phyloP scores from a whole-genome alignment of 2,888 invertebrate species.

The Cephalotes varians region DNA sequence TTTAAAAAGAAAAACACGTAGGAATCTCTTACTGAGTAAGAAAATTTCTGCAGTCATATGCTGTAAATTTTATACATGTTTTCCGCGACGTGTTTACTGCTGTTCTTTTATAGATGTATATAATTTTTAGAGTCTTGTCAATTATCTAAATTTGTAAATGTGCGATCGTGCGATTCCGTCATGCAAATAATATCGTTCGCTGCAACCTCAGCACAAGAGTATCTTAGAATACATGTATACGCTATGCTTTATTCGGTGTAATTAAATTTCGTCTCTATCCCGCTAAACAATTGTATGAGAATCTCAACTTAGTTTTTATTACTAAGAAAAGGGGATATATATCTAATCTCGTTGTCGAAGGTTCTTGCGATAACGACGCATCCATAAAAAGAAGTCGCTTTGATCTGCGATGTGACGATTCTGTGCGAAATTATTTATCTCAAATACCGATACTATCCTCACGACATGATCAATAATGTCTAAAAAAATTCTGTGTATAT shows the following conservation, averaged over 20 bases:
- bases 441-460: constrained; percentile 55
- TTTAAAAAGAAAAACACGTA: not conserved
- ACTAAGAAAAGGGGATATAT: constrained; percentile 61
- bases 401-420: constrained; percentile 50
- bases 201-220: constrained; percentile 67
- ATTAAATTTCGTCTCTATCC: constrained; percentile 64
- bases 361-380: constrained; percentile 67
- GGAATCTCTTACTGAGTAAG: not conserved
- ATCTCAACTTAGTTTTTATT: constrained; percentile 65
- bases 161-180: constrained; percentile 50
- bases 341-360: constrained; percentile 74
- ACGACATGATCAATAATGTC: not conserved
- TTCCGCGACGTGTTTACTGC: constrained; percentile 48
- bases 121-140: constrained; percentile 15
- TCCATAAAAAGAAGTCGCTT: constrained; percentile 57
- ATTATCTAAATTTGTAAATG: constrained; percentile 55
- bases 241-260: constrained; percentile 64
- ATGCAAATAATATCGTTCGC: constrained; percentile 66
- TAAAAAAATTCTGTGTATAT: not conserved
- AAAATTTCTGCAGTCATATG: constrained; percentile 25
- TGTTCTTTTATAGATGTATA: constrained; percentile 25
- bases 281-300: constrained; percentile 68
- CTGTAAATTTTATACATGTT: constrained; percentile 50
- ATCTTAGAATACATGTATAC: constrained; percentile 66
- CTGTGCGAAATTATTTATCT: constrained; percentile 68